Percentiles rank a stretch among this genome's conserved stretches.
These are phyloP conservation scores for Cryptomyrus ogoouensis DNA, from an alignment of 2,113 vertebrate genomes.

Conservation along the genomic window DNA sequence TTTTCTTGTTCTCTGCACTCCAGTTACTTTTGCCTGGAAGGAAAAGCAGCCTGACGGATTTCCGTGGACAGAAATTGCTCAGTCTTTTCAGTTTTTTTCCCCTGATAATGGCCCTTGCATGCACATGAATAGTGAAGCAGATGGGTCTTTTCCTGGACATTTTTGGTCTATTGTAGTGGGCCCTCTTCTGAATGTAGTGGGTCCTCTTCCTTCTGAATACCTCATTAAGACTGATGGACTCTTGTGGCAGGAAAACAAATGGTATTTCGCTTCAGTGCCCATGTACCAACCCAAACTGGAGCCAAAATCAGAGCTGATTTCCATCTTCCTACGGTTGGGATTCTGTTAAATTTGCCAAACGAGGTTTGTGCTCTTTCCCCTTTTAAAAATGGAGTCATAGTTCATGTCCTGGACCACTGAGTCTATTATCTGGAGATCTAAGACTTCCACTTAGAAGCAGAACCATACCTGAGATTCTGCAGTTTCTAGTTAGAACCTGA, in stretches of 20 bases:
- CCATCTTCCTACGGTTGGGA: neutral
- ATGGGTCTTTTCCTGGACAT: neutral
- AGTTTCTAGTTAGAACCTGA: neutral
- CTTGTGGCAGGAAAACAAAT: neutral
- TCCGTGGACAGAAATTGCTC: constrained; percentile 15
- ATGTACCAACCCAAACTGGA: neutral
- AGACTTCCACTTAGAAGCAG: neutral
- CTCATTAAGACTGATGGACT: neutral
- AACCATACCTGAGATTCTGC: neutral
- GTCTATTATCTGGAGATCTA: neutral
- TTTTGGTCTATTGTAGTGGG: neutral
- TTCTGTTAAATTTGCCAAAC: neutral
- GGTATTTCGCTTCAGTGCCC: neutral
- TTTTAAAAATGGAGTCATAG: neutral
- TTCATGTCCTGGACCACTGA: neutral
- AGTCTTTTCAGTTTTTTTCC: constrained; percentile 10
- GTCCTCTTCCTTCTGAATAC: neutral
- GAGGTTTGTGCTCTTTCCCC: neutral
- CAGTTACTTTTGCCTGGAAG: neutral
- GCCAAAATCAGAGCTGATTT: neutral
- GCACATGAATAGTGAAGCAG: neutral
- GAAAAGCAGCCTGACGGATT: constrained; percentile 23
- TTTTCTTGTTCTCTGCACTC: neutral
- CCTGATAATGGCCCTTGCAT: neutral
- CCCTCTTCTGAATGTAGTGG: neutral